These are phyloP conservation scores for Narcine bancroftii DNA, from an alignment of 2,113 vertebrate genomes.

Conservation along the genomic window DNA sequence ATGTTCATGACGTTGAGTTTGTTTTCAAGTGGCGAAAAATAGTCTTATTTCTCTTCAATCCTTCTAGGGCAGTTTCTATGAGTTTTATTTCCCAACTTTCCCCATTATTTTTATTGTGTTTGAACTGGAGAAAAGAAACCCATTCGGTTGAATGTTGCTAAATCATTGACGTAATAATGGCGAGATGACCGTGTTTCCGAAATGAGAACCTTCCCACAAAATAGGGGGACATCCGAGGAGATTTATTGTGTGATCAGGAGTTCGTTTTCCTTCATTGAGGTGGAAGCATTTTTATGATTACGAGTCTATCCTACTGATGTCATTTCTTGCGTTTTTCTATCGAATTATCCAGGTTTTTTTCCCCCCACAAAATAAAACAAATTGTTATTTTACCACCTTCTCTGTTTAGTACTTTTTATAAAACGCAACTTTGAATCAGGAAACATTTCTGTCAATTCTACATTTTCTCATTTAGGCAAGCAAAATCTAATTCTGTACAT, in stretches of 20 bases:
- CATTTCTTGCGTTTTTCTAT: not conserved
- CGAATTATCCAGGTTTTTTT: not conserved
- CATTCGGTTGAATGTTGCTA: not conserved
- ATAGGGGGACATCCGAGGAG: not conserved
- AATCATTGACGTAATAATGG: slow-evolving; percentile 20
- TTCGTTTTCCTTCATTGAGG: too few species aligned
- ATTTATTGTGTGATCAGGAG: not conserved
- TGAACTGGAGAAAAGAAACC: not conserved
- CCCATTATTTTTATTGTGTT: not conserved
- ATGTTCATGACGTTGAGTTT: not conserved
- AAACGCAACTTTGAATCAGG: not conserved
- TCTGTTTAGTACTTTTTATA: not conserved
- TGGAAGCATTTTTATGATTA: not conserved
- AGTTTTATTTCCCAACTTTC: not conserved
- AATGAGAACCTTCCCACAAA: not conserved
- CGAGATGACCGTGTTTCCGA: not conserved
- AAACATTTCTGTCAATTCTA: not conserved
- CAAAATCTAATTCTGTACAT: not conserved
- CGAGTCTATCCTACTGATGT: not conserved
- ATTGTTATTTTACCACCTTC: not conserved
- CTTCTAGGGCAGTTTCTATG: not conserved
- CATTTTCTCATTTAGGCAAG: not conserved
- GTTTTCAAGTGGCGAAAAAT: not conserved
- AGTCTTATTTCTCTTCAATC: not conserved
- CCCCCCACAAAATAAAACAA: not conserved